A percentile compares a stretch with the other conserved stretches of the same genome.
These are phyloP conservation scores for Chrysemys picta DNA, from an alignment of 2,113 vertebrate genomes.

Conservation along the genomic window DNA sequence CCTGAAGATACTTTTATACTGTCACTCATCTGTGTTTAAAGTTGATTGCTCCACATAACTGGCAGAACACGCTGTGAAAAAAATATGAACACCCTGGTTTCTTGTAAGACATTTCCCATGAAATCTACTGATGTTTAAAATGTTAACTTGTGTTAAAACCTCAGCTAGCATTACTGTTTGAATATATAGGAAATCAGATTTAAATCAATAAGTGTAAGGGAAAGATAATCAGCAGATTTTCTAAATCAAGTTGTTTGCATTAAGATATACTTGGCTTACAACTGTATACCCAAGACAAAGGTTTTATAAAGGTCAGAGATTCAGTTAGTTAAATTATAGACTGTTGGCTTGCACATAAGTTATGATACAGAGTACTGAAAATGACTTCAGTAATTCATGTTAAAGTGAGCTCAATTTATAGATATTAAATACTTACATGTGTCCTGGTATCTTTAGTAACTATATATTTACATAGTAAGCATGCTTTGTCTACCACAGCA, in stretches of 20 bases:
- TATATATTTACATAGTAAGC: slow-evolving; percentile 73
- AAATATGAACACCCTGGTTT: not conserved
- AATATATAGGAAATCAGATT: not conserved
- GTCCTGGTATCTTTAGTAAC: slow-evolving; percentile 68
- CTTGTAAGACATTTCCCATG: not conserved
- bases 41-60: not conserved
- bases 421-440: slow-evolving; percentile 51
- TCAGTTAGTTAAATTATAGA: slow-evolving; percentile 2
- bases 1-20: not conserved
- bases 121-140: not conserved
- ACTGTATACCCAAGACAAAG: not conserved
- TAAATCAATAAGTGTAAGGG: not conserved
- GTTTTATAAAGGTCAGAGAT: slow-evolving; percentile 22
- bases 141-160: not conserved
- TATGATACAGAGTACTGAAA: slow-evolving; percentile 6
- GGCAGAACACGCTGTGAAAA: accelerated
- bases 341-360: not conserved
- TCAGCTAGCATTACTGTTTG: not conserved
- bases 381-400: not conserved
- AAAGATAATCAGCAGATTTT: not conserved
- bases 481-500: slow-evolving; percentile 57
- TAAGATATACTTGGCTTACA: slow-evolving; percentile 10
- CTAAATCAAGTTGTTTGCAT: slow-evolving; percentile 14
- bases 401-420: slow-evolving; percentile 32
- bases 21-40: not conserved